phyloP scores from a whole-genome alignment of 2,797 vertebrate species.

The Fundulus diaphanus region DNA sequence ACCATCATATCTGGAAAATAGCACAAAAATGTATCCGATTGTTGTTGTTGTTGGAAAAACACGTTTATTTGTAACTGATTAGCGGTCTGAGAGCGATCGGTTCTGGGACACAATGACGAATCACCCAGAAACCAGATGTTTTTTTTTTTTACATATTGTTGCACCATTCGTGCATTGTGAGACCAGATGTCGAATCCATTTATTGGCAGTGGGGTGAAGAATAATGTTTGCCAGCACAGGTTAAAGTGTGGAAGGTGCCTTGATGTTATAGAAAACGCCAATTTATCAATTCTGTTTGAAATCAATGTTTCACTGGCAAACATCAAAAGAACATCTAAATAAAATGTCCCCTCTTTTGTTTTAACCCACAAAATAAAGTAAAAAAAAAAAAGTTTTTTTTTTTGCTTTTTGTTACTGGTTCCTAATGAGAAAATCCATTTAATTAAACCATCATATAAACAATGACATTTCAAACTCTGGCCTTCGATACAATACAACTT shows the following conservation, averaged over 20 bases:
- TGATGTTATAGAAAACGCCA: neutral
- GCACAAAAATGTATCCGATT: neutral
- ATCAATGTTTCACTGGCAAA: too few species aligned
- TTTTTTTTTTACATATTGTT: neutral
- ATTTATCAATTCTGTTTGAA: neutral
- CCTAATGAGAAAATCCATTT: neutral
- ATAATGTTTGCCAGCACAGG: too few species aligned
- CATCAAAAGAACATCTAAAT: neutral
- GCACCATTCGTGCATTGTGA: neutral
- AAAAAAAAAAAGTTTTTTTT: neutral
- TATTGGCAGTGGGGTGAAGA: too few species aligned
- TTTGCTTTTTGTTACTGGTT: neutral
- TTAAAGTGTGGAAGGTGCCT: neutral
- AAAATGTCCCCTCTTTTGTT: neutral
- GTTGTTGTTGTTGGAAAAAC: neutral
- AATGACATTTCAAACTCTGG: neutral
- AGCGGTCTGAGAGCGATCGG: neutral
- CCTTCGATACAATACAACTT: neutral
- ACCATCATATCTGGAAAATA: slow-evolving; percentile 88
- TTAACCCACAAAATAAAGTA: neutral
- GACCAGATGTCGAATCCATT: neutral
- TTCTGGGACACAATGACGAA: neutral
- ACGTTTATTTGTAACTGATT: neutral
- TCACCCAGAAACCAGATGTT: neutral
- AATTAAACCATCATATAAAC: neutral